phyloP scores from a whole-genome alignment of 64 coral and sea anemone genomes.

The Catalaphyllia jardinei region DNA sequence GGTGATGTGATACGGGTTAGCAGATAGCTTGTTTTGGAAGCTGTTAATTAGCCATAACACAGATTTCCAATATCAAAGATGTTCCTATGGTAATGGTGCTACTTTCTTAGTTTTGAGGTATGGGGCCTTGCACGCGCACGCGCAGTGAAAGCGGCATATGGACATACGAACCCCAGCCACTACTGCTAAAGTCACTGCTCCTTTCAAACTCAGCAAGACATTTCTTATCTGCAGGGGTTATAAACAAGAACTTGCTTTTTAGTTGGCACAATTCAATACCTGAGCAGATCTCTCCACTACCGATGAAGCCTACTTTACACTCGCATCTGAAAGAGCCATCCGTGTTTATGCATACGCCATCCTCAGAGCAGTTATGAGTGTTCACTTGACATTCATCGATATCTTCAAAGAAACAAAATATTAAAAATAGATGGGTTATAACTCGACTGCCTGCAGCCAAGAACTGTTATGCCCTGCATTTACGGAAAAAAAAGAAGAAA shows the following conservation, averaged over 20 bases:
- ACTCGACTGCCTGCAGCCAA: neutral
- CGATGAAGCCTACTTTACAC: conserved; percentile 58
- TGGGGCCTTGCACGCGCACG: too few relatives aligned
- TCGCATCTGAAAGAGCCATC: conserved; percentile 64
- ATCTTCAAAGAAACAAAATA: conserved; percentile 29
- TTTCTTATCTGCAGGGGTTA: neutral
- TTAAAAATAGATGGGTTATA: neutral
- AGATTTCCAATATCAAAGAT: too few relatives aligned
- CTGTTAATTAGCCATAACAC: too few relatives aligned
- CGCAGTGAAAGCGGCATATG: too few relatives aligned
- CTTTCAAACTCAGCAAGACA: too few relatives aligned
- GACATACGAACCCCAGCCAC: too few relatives aligned
- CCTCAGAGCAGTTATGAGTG: conserved; percentile 51
- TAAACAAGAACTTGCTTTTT: too few relatives aligned
- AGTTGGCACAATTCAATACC: conserved; percentile 30
- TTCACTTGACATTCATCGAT: conserved; percentile 60
- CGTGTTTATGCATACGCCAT: conserved; percentile 65
- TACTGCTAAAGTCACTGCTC: neutral
- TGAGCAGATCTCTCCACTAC: conserved; percentile 62
- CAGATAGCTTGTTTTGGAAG: too few relatives aligned
- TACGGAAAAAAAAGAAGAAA: neutral
- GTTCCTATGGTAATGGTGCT: too few relatives aligned
- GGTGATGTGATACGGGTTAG: too few relatives aligned
- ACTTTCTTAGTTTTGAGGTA: too few relatives aligned
- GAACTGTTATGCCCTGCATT: too few relatives aligned